Evolutionary conservation across 2,888 invertebrate genomes (phyloP), one percentile per base, ranked within the genome.

Genomic region (Rhagonycha lutea): DNA sequence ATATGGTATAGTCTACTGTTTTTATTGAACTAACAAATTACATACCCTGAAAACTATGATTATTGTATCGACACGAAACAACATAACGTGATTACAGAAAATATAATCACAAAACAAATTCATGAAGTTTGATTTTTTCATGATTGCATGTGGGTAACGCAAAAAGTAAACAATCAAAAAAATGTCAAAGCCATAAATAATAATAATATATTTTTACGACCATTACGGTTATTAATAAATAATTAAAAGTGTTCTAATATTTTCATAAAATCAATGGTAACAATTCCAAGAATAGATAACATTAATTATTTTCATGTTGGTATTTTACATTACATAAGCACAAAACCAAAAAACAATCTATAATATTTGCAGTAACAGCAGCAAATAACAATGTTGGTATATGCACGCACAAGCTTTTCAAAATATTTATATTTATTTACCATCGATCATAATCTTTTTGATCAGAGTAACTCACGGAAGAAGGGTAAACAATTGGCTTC

Each of bases 361-460:
- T 47, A 73, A 73, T 71, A 73, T 75, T 75, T 75, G 75, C 73
- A 75, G 73, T 73, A 61, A 75, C 73, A 78, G 75, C 28, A 18
- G 74, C 74, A 77, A 77, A 73, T 70, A 76, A 32, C 69, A 63
- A 14, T 47, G n/a, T 61, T 62, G 61, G 69, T 29, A 61, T 47
- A 29, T 63, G 61, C 77, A 72, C 72, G 74, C 74, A 77, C 73
- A 70, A 69, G 28, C 76, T 76, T 73, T 73, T 73, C 73, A 76
- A 70, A 77, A 74, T 77, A 77, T 77, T 77, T 78, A 47, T 78
- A 77, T 78, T 78, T 78, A 78, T 79, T 79, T 78, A 79, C 68
- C 76, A 79, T 79, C 78, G 79, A 79, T 79, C 79, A 78, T 72
- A 78, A 79, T 79, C 79, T 78, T 70, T 76, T 74, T 78, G 74